Percentiles rank a stretch among this genome's conserved stretches.
Conservation (phyloP, 2,113 vertebrate species). For the Okapia johnstoni region DNA sequence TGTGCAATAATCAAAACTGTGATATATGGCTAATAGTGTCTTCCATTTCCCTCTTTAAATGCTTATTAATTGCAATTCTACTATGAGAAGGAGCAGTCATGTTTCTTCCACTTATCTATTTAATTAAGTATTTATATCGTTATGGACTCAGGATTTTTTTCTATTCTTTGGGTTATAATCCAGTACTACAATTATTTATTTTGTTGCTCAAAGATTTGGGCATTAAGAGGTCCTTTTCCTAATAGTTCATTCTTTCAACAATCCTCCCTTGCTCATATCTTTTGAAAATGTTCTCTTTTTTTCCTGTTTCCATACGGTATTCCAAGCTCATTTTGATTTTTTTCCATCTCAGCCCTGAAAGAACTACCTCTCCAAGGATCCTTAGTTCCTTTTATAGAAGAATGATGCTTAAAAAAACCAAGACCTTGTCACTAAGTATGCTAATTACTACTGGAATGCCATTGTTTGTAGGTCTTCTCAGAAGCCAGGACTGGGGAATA, state of each 20-base stretch:
- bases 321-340: neutral
- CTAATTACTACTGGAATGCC: neutral
- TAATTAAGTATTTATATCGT: neutral
- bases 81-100: neutral
- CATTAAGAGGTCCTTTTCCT: neutral
- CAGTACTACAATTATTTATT: neutral
- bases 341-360: neutral
- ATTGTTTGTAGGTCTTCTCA: neutral
- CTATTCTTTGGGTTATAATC: neutral
- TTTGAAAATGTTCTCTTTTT: neutral
- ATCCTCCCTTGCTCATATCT: neutral
- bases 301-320: neutral
- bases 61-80: neutral
- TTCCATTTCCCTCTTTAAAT: neutral
- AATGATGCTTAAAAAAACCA: neutral
- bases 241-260: neutral
- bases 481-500: neutral
- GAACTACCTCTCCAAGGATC: neutral
- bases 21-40: neutral
- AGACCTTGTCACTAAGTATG: neutral
- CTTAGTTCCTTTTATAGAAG: neutral
- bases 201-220: neutral
- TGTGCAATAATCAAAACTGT: neutral
- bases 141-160: neutral
- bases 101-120: neutral